phyloP scores from a whole-genome alignment of 2,888 invertebrate species.

The Cremastinae sp. region DNA sequence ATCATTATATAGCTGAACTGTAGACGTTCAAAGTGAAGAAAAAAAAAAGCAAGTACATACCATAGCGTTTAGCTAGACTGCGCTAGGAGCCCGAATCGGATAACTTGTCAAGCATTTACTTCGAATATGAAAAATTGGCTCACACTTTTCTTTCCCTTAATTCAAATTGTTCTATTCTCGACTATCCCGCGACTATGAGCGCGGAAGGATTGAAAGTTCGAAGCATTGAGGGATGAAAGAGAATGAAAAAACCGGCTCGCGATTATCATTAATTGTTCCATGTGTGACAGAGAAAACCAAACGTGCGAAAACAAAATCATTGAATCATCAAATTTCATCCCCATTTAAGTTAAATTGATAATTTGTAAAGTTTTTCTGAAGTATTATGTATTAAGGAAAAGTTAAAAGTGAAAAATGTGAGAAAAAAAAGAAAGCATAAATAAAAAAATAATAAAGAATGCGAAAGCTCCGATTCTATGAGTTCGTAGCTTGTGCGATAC shows the following conservation, averaged over 20 bases:
- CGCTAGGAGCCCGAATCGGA: conserved; percentile 56
- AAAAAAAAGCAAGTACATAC: conserved; percentile 10
- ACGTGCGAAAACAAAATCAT: conserved; percentile 50
- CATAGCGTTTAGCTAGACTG: conserved; percentile 48
- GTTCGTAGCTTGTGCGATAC: conserved; percentile 66
- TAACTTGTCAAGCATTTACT: conserved; percentile 63
- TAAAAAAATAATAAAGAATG: conserved; percentile 30
- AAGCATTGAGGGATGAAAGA: conserved; percentile 9
- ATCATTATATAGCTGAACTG: conserved; percentile 42
- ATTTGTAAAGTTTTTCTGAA: conserved; percentile 73
- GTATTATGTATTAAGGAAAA: conserved; percentile 69
- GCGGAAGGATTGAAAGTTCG: conserved; percentile 1
- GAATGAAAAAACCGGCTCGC: conserved; percentile 46
- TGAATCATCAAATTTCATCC: conserved; percentile 67
- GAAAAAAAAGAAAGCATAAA: conserved; percentile 18
- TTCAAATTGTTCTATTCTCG: conserved; percentile 13
- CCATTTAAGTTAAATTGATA: conserved; percentile 71
- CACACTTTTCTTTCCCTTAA: conserved; percentile 8
- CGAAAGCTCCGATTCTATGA: conserved; percentile 46
- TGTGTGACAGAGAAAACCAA: conserved; percentile 55
- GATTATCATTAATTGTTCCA: conserved; percentile 58
- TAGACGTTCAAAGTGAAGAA: conserved; percentile 25
- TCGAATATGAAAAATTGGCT: conserved; percentile 35
- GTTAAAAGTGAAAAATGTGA: conserved; percentile 11
- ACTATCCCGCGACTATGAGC: conserved; percentile 2